A percentile compares a stretch with the other conserved stretches of the same genome.
phyloP scores from a whole-genome alignment of 2,888 invertebrate species.

The Dasypogon diadema region DNA sequence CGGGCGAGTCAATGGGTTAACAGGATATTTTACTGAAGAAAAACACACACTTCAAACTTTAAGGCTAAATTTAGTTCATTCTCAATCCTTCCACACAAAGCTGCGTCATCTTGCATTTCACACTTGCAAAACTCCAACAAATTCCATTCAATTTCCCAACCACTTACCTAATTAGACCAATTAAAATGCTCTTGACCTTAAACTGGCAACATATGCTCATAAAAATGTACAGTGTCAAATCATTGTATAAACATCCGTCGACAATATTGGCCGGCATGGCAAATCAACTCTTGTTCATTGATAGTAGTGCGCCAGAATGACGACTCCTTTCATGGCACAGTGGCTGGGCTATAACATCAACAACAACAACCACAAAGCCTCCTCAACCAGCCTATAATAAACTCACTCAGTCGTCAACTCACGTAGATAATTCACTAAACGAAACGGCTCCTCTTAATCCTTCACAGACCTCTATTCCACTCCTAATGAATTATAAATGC shows the following conservation, averaged over 20 bases:
- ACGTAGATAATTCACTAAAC: constrained; percentile 17
- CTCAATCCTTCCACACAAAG: too few species aligned
- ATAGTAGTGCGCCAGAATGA: constrained; percentile 20
- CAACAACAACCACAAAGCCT: background rate
- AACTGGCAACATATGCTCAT: background rate
- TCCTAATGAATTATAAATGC: constrained; percentile 3
- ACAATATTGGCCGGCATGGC: constrained; percentile 2
- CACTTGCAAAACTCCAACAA: background rate
- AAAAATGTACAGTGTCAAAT: constrained; percentile 25
- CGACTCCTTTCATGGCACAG: background rate
- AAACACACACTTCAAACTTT: too few species aligned
- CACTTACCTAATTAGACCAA: constrained; percentile 34
- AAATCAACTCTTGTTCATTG: constrained; percentile 22
- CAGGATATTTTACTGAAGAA: too few species aligned
- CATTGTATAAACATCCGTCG: constrained; percentile 29
- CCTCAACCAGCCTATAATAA: constrained; percentile 30
- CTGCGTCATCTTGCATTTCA: too few species aligned
- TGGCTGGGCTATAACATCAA: too few species aligned
- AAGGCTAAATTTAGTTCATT: too few species aligned
- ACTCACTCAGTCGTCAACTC: constrained; percentile 5
- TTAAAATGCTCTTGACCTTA: constrained; percentile 37
- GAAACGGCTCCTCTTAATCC: background rate
- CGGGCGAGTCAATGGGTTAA: too few species aligned
- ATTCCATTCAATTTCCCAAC: constrained; percentile 1
- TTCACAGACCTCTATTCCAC: background rate